Conservation (phyloP, 2,113 vertebrate genomes). For the Odobenus rosmarus region DNA sequence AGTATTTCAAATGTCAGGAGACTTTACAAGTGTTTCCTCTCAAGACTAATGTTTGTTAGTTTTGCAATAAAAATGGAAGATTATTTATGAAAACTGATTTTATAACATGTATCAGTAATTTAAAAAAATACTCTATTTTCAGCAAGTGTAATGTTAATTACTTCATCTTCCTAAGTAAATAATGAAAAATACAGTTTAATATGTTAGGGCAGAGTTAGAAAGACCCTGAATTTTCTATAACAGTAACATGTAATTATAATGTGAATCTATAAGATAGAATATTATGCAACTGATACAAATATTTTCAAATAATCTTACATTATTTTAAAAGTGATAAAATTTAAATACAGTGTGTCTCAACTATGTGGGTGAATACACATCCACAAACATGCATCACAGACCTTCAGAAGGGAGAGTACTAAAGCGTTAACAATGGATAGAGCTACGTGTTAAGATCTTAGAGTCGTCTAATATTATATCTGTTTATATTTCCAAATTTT, state of each 20-base stretch:
- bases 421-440: background rate
- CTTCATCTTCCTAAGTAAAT: background rate
- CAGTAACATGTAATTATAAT: background rate
- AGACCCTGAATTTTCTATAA: background rate
- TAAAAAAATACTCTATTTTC: background rate
- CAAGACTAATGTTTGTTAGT: background rate
- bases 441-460: background rate
- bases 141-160: background rate
- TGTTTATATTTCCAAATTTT: background rate
- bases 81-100: background rate
- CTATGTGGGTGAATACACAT: background rate
- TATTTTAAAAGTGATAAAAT: background rate
- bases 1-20: background rate
- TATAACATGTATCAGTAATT: background rate
- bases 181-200: background rate
- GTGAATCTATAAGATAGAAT: background rate
- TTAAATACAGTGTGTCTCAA: background rate
- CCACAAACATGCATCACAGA: background rate
- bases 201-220: background rate
- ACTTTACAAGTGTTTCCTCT: background rate
- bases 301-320: background rate
- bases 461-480: background rate
- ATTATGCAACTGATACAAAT: background rate
- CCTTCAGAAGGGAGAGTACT: background rate
- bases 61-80: slow-evolving; percentile 12